phyloP scores from a whole-genome alignment of 2,113 vertebrate species.

The Montifringilla adamsi region DNA sequence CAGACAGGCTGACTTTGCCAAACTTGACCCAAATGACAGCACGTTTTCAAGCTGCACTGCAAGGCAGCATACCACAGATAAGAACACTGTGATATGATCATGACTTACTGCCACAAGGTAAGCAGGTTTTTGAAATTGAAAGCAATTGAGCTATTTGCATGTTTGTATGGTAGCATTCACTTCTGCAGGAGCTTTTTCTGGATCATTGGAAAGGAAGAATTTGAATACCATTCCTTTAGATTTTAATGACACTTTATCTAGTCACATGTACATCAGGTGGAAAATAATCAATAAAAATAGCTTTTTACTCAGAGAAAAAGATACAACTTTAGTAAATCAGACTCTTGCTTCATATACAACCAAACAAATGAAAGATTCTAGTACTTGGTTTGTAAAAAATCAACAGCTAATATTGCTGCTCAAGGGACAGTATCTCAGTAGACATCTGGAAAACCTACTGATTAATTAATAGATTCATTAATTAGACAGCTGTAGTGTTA shows the following conservation, averaged over 20 bases:
- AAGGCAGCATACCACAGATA: not conserved
- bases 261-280: constrained; percentile 23
- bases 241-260: constrained; percentile 53
- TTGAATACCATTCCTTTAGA: constrained; percentile 50
- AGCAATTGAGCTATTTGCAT: not conserved
- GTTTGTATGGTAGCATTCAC: not conserved
- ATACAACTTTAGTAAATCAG: constrained; percentile 33
- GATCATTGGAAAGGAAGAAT: not conserved
- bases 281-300: constrained; percentile 39
- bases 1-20: not conserved
- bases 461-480: constrained; percentile 77
- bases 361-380: constrained; percentile 37
- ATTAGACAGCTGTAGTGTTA: constrained; percentile 70
- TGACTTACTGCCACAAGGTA: constrained; percentile 33
- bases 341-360: not conserved
- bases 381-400: constrained; percentile 33
- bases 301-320: constrained; percentile 50
- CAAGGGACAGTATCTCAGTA: constrained; percentile 63
- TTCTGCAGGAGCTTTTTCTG: constrained; percentile 26
- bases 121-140: constrained; percentile 8
- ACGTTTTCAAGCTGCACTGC: rapidly evolving
- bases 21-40: not conserved
- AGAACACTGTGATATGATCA: not conserved
- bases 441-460: constrained; percentile 69
- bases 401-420: constrained; percentile 30